Base-by-base conservation (phyloP, 2,888 invertebrate species). In the Sinopyrophorus schimmeli region DNA sequence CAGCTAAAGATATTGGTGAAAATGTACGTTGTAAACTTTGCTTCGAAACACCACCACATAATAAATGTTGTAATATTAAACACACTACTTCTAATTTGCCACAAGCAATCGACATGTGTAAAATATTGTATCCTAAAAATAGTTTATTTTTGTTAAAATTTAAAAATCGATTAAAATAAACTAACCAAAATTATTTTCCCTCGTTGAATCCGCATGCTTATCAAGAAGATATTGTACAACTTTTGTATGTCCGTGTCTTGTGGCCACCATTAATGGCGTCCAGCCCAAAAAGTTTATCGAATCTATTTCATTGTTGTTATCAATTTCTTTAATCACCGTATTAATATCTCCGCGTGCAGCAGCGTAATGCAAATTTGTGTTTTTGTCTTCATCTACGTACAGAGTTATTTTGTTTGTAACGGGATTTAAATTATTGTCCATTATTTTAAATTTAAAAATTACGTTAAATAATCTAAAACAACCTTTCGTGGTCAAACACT, bases 221-320 rank as follows among this genome's bases (percentile, higher is more conserved):
- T 64, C 57, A 14, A 73, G 42, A 21, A 73, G 54, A 17, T 61
- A 30, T 54, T 67, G 60, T 1, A 69, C 65, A 9, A 62, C 55
- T 6, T 64, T 61, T 3, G 59, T 6, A 35, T 69, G 64, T 3
- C 68, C 69, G 37, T 69, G 65, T 38, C 67, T 55, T 5, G 69
- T 64, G 3, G 72, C 72, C 69, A 72, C 71, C 71, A 73, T 72
- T 42, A 73, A 57, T 3, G 73, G 72, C 3, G 72, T 73, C 72
- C 73, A 73, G 28, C 71, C 72, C 31, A 71, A 47, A 42, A 63
- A 68, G 55, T 73, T 73, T 42, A 62, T 64, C 1, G 64, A 55
- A 51, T 73, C 71, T 18, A 70, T 43, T 47, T 63, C 64, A 12
- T 47, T 38, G 30, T 53, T 58, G 9, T 55, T 39, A 11, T 58